These are phyloP conservation scores for Acrocephalus scirpaceus DNA, from an alignment of 2,797 vertebrate genomes.

Conservation along the genomic window DNA sequence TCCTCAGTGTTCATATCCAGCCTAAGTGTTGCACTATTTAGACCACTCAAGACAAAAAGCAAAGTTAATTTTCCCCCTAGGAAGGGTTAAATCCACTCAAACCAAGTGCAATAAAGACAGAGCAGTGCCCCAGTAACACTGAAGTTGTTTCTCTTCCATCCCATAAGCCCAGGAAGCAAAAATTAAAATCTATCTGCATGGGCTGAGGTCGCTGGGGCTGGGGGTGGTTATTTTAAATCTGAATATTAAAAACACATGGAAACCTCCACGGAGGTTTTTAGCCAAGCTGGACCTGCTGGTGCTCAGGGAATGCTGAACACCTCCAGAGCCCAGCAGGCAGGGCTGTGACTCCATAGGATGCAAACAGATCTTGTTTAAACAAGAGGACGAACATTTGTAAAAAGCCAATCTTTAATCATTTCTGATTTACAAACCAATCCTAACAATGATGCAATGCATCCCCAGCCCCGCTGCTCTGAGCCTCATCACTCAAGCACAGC, in stretches of 20 bases:
- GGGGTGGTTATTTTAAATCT: neutral
- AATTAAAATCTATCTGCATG: neutral
- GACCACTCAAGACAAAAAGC: neutral
- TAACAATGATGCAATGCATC: conserved; percentile 5
- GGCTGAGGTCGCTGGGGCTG: neutral
- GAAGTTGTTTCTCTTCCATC: neutral
- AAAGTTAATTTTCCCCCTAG: neutral
- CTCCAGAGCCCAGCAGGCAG: neutral
- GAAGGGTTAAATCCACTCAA: neutral
- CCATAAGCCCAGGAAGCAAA: neutral
- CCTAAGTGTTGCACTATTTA: neutral
- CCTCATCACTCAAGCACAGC: neutral
- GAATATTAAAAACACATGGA: conserved; percentile 12
- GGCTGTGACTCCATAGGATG: neutral
- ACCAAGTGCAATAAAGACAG: neutral
- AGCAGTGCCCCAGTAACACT: neutral
- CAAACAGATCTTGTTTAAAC: neutral
- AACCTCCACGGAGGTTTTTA: neutral
- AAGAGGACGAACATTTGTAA: neutral
- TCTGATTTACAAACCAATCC: conserved; percentile 28
- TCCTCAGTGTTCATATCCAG: neutral
- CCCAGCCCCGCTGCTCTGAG: neutral
- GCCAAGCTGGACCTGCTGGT: neutral
- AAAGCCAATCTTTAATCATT: neutral
- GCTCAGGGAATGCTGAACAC: neutral